These are phyloP conservation scores for Chloroceryle inda DNA, from an alignment of 2,797 vertebrate species.

Conservation along the genomic window DNA sequence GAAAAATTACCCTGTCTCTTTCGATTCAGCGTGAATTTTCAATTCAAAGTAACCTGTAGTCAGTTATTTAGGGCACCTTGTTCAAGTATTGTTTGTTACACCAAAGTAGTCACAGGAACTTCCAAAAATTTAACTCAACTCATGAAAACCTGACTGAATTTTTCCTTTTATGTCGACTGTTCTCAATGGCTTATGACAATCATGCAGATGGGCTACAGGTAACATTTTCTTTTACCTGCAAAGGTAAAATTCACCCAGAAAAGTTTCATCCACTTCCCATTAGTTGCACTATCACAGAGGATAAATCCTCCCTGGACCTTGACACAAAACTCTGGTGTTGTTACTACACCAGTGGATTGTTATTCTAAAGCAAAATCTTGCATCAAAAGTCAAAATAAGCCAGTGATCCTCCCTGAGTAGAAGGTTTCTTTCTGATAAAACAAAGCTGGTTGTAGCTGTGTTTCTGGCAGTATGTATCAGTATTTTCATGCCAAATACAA, in stretches of 20 bases:
- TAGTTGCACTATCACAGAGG: neutral
- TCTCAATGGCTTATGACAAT: neutral
- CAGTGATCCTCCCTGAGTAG: neutral
- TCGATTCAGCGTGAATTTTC: slow-evolving; percentile 79
- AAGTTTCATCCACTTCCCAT: neutral
- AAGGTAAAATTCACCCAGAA: neutral
- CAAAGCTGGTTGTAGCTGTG: neutral
- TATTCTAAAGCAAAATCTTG: neutral
- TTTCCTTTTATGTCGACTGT: neutral
- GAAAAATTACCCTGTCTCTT: slow-evolving; percentile 91
- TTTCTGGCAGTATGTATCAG: neutral
- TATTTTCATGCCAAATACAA: neutral
- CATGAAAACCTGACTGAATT: neutral
- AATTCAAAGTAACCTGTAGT: slow-evolving; percentile 65
- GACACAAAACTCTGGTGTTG: neutral
- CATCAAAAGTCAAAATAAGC: neutral
- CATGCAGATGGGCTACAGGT: neutral
- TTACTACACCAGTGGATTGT: neutral
- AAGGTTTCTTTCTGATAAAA: neutral
- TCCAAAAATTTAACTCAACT: slow-evolving; percentile 5
- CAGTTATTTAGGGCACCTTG: slow-evolving; percentile 22
- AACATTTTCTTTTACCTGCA: neutral
- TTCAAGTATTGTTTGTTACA: slow-evolving; percentile 10
- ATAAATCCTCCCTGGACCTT: neutral
- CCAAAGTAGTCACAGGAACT: neutral